A percentile compares a stretch with the other conserved stretches of the same genome.
Conservation (phyloP, 2,888 invertebrate genomes). For the Rhopalosiphum nymphaeae region DNA sequence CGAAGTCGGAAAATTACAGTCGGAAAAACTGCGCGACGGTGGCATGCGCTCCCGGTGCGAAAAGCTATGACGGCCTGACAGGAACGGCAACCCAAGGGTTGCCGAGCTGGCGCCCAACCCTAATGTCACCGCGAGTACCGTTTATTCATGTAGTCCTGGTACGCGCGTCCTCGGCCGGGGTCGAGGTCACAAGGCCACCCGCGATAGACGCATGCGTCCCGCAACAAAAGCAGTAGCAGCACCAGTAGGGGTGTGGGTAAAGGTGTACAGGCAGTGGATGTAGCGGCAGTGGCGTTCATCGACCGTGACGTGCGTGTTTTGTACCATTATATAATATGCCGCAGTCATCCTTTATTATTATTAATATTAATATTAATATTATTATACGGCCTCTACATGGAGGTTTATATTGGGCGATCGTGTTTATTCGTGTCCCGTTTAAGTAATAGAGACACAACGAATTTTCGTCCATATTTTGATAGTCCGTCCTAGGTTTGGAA, state of each 20-base stretch:
- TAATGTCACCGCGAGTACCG: not conserved
- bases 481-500: not conserved
- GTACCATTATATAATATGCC: not conserved
- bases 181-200: conserved; percentile 63
- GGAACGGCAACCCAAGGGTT: not conserved
- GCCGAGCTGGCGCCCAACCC: not conserved
- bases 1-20: not conserved
- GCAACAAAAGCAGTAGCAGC: not conserved
- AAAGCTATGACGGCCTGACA: conserved; percentile 28
- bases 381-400: not conserved
- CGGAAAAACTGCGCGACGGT: not conserved
- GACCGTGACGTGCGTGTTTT: conserved; percentile 20
- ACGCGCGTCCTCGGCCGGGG: conserved; percentile 59
- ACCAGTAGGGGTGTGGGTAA: not conserved
- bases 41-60: conserved; percentile 39
- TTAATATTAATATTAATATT: not conserved
- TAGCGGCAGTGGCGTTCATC: conserved; percentile 6
- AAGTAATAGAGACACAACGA: not conserved
- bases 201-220: conserved; percentile 37
- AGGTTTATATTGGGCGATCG: not conserved
- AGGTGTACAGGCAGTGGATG: not conserved
- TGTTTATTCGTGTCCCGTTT: not conserved
- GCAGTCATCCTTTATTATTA: not conserved
- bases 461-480: not conserved
- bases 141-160: conserved; percentile 38